phyloP scores from a whole-genome alignment of 2,113 vertebrate species.

The Leucosticte australis region DNA sequence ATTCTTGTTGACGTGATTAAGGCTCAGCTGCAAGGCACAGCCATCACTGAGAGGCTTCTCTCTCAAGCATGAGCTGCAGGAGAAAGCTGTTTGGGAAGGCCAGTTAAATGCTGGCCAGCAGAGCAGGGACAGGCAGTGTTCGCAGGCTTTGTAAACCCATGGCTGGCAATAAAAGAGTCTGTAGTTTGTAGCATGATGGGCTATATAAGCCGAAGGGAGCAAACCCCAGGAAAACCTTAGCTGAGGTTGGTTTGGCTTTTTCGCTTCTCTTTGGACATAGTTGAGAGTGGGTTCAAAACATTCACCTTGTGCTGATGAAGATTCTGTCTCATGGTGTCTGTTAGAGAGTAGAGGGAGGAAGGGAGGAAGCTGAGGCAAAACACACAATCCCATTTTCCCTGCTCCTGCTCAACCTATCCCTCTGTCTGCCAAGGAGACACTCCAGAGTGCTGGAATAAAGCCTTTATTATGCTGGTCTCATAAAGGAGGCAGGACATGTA shows the following conservation, averaged over 20 bases:
- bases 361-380: neutral
- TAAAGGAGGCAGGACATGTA: neutral
- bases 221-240: neutral
- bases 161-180: neutral
- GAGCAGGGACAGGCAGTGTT: neutral
- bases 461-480: neutral
- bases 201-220: neutral
- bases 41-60: neutral
- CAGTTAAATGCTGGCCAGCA: neutral
- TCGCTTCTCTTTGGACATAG: neutral
- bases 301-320: neutral
- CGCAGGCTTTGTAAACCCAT: neutral
- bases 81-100: neutral
- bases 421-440: neutral
- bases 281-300: neutral
- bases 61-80: neutral
- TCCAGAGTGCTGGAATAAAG: neutral
- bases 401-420: neutral
- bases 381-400: neutral
- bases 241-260: neutral
- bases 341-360: neutral
- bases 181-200: neutral
- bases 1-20: slow-evolving; percentile 12
- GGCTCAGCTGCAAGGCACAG: neutral
- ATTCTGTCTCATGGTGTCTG: neutral